These are phyloP conservation scores for Tetramorium parvispinum DNA, from an alignment of 1,140 invertebrate genomes.

Conservation along the genomic window DNA sequence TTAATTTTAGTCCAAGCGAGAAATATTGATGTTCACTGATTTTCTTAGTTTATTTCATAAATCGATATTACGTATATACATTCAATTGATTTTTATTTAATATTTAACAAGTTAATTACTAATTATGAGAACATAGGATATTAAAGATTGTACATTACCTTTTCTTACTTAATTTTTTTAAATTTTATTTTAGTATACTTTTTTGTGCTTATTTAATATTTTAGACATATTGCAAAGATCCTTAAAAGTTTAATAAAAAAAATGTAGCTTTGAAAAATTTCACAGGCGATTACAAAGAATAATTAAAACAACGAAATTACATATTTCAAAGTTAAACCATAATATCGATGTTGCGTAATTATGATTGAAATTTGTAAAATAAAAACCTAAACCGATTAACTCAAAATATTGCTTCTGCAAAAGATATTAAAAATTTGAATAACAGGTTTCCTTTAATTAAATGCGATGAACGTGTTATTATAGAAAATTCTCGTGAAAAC, in stretches of 20 bases:
- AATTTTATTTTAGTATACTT: neutral
- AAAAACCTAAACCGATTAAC: conserved; percentile 1
- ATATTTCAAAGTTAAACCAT: conserved; percentile 11
- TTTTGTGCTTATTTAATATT: neutral
- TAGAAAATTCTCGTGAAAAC: neutral
- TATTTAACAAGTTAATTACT: neutral
- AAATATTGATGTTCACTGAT: neutral
- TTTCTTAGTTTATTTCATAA: neutral
- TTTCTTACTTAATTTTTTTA: neutral
- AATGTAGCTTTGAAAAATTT: neutral
- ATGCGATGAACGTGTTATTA: neutral
- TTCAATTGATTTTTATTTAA: neutral
- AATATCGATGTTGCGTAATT: neutral
- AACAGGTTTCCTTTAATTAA: conserved; percentile 4
- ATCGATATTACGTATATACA: neutral
- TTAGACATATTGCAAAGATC: neutral
- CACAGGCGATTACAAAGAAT: neutral
- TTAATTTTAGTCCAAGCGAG: neutral
- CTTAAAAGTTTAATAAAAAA: conserved; percentile 1
- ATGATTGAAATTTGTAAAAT: conserved; percentile 11
- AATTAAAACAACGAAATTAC: conserved; percentile 13
- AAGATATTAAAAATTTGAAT: conserved; percentile 17
- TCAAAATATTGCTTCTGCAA: conserved; percentile 3
- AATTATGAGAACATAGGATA: neutral
- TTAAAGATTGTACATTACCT: neutral